Percentiles rank a stretch among this genome's conserved stretches.
These are phyloP conservation scores for Macrosoma leucophasiata DNA, from an alignment of 2,888 invertebrate species.

Conservation along the genomic window DNA sequence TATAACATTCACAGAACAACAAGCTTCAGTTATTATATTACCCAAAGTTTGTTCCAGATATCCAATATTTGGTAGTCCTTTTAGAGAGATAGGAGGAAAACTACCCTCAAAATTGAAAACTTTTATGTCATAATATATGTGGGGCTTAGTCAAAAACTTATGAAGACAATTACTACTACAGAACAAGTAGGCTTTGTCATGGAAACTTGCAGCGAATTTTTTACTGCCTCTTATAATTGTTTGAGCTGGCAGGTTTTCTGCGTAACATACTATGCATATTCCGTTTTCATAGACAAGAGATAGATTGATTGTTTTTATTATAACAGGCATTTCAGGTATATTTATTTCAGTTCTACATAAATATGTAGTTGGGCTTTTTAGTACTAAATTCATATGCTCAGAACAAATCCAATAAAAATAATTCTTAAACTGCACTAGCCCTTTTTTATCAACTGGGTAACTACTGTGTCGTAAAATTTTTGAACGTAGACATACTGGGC, in stretches of 20 bases:
- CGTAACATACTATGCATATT: conserved; percentile 77
- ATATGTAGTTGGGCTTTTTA: conserved; percentile 53
- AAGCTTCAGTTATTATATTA: conserved; percentile 67
- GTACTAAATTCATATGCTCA: conserved; percentile 66
- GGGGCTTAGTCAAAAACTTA: conserved; percentile 70
- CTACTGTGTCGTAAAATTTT: conserved; percentile 51
- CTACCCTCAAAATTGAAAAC: conserved; percentile 50
- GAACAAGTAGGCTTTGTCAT: conserved; percentile 72
- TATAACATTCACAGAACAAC: conserved; percentile 63
- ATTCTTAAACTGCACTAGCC: conserved; percentile 72
- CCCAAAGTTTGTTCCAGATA: conserved; percentile 78
- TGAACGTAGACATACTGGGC: conserved; percentile 74
- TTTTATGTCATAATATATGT: conserved; percentile 59
- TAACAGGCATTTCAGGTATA: conserved; percentile 71
- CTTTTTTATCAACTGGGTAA: conserved; percentile 67
- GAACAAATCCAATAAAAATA: conserved; percentile 78
- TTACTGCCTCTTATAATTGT: conserved; percentile 55
- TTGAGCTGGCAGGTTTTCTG: conserved; percentile 66
- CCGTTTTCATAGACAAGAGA: conserved; percentile 68
- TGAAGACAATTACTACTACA: conserved; percentile 65
- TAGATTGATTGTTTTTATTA: conserved; percentile 52
- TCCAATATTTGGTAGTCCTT: conserved; percentile 72
- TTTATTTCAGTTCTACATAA: conserved; percentile 33
- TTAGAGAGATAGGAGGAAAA: conserved; percentile 58
- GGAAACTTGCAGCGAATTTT: conserved; percentile 64